Base-by-base conservation (phyloP, 1,140 invertebrate species). In the Drosophila eugracilis region DNA sequence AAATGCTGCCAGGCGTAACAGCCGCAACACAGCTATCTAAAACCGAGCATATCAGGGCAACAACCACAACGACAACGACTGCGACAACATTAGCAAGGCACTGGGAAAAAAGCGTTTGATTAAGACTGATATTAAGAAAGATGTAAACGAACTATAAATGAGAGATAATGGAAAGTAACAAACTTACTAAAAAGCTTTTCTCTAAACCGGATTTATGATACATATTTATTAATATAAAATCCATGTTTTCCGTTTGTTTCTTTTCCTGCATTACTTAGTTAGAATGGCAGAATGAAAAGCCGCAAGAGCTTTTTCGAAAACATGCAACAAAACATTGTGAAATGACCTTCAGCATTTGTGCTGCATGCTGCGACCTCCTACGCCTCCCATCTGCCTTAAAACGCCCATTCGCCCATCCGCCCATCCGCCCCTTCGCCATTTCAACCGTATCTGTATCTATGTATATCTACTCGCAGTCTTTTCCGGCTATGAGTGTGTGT, bases 301-400 rank as follows among this genome's bases (percentile, higher is more conserved):
- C 54, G 36, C 62, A 71, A 73, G 30, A 80, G 81, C 66, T 59
- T 70, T 79, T 79, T 52, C 44, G 45, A 73, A 80, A 80, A 67
- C 60, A 85, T 79, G 65, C 76, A 76, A 45, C 65, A 74, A 73
- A 63, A 71, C 80, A 79, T 72, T 72, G 52, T 37, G 41, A 59
- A 74, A 42, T 81, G 81, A 88, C 81, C 81, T 86, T 86, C 83
- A 81, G 78, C 63, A 76, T 73, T 75, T 72, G 44, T 49, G 47
- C 44, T 62, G 57, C 54, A 55, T 24, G 34, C 34, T 26, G 45
- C 66, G 42, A 10, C 6, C 17, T 42, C 37, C 24, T n/a, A n/a
- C n/a, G n/a, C n/a, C n/a, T n/a, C n/a, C n/a, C n/a, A n/a, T n/a
- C n/a, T n/a, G n/a, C n/a, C n/a, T n/a, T n/a, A n/a, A n/a, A n/a